Conservation (phyloP, 2,888 invertebrate genomes). For the Trichopria drosophilae region DNA sequence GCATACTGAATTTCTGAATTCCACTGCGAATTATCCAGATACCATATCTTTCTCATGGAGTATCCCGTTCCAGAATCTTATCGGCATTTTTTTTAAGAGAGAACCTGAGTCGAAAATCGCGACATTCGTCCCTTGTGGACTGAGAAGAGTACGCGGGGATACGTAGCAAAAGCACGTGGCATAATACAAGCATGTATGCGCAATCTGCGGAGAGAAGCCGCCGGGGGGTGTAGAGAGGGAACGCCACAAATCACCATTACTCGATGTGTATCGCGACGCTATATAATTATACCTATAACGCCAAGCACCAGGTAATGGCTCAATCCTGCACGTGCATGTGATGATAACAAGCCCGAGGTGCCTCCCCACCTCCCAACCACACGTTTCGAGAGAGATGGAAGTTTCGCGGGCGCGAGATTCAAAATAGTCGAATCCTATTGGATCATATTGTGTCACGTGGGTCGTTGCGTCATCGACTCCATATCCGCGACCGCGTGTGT, state of each 20-base stretch:
- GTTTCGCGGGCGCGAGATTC: constrained; percentile 45
- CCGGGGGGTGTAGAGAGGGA: too few species aligned
- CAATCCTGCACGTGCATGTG: constrained; percentile 56
- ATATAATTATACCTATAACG: constrained; percentile 58
- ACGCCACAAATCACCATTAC: constrained; percentile 58
- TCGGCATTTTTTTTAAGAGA: too few species aligned
- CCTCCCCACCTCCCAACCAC: too few species aligned
- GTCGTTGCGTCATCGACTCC: constrained; percentile 44
- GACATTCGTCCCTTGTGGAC: too few species aligned
- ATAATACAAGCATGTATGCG: constrained; percentile 41
- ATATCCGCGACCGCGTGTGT: constrained; percentile 27
- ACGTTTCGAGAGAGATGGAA: constrained; percentile 41
- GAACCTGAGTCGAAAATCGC: too few species aligned
- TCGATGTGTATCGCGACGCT: constrained; percentile 58
- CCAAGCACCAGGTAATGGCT: constrained; percentile 58
- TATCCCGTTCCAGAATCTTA: too few species aligned
- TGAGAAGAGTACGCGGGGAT: too few species aligned
- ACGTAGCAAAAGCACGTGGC: constrained; percentile 39
- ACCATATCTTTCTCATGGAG: too few species aligned
- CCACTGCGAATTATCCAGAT: too few species aligned
- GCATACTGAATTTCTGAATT: too few species aligned
- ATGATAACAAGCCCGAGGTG: constrained; percentile 48
- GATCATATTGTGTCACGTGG: constrained; percentile 39
- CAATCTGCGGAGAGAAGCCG: constrained; percentile 42
- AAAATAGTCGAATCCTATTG: constrained; percentile 38